These are phyloP conservation scores for Drosophila kurseongensis DNA, from an alignment of 1,140 invertebrate genomes.

Conservation along the genomic window DNA sequence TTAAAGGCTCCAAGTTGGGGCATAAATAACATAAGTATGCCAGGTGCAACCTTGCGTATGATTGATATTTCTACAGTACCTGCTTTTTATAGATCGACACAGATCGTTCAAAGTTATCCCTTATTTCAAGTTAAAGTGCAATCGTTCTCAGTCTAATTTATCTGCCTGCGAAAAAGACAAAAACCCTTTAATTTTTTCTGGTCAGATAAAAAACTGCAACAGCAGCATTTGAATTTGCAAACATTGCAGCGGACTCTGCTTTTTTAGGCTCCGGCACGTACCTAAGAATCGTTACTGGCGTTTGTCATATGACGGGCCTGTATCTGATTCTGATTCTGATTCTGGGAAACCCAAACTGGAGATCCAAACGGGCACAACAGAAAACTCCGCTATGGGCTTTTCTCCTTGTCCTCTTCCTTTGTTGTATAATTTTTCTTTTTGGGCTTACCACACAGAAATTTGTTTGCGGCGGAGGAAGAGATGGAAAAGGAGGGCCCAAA, in stretches of 20 bases:
- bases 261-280: constrained; percentile 21
- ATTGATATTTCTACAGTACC: not conserved
- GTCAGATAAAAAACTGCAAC: not conserved
- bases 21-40: not conserved
- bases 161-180: too few species aligned
- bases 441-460: constrained; percentile 25
- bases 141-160: too few species aligned
- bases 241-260: constrained; percentile 1
- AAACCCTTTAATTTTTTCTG: not conserved
- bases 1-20: too few species aligned
- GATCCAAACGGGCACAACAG: constrained; percentile 3
- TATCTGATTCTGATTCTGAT: constrained; percentile 4
- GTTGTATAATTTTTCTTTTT: constrained; percentile 15
- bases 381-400: constrained; percentile 9
- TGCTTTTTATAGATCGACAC: too few species aligned
- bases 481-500: constrained; percentile 10
- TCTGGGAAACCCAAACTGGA: constrained; percentile 1
- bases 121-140: too few species aligned
- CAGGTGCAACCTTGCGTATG: constrained; percentile 6
- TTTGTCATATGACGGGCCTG: constrained; percentile 38
- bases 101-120: too few species aligned
- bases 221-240: constrained; percentile 3
- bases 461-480: constrained; percentile 26
- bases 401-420: constrained; percentile 1
- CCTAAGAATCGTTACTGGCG: constrained; percentile 34